These are phyloP conservation scores for Plecotus auritus DNA, from an alignment of 2,113 vertebrate genomes.

Conservation along the genomic window DNA sequence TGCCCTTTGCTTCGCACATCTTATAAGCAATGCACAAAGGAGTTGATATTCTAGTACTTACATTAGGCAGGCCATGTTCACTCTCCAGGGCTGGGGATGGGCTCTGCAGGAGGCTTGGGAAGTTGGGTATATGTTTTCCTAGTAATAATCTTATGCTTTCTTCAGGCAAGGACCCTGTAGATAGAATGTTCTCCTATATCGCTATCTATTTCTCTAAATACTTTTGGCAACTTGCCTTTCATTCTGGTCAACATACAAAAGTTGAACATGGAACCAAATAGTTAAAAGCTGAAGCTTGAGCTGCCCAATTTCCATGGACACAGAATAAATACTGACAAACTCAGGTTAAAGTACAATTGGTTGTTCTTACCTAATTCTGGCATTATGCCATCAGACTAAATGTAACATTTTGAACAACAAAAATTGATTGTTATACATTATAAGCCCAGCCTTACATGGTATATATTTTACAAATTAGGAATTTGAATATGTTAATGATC, in stretches of 20 bases:
- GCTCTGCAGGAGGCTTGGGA: not conserved
- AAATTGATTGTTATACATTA: not conserved
- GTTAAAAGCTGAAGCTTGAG: not conserved
- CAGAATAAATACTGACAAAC: not conserved
- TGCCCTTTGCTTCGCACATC: slow-evolving; percentile 6
- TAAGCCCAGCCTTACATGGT: not conserved
- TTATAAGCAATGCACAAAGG: slow-evolving; percentile 17
- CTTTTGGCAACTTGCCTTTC: not conserved
- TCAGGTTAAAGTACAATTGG: not conserved
- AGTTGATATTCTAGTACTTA: slow-evolving; percentile 33
- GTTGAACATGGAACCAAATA: not conserved
- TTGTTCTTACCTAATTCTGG: not conserved
- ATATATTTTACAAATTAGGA: not conserved
- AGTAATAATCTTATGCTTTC: not conserved
- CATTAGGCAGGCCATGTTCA: not conserved
- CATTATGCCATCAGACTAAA: not conserved
- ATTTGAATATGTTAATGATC: not conserved
- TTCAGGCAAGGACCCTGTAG: not conserved
- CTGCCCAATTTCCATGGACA: not conserved
- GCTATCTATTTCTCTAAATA: not conserved
- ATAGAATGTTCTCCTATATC: not conserved
- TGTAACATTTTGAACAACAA: not conserved
- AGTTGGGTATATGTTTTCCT: not conserved
- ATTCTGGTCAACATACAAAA: not conserved
- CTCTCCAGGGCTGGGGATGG: not conserved